Evolutionary conservation across 2,797 vertebrate genomes (phyloP).

Genomic region (Galagoides demidoff): DNA sequence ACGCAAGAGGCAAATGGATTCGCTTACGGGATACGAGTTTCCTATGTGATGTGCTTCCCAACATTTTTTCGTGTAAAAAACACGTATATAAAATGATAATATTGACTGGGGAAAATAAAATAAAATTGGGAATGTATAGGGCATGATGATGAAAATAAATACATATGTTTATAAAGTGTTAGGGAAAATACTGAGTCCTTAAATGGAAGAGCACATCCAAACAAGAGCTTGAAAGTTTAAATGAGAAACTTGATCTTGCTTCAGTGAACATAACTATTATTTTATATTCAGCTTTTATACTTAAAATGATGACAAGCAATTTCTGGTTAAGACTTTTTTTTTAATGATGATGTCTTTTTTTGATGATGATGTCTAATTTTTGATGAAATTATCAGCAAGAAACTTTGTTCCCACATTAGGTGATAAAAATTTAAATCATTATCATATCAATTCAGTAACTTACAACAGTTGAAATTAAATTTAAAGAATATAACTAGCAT

Average conservation of each 20-base stretch:
- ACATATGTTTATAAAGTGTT: not conserved
- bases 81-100: not conserved
- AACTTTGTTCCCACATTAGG: constrained; percentile 30
- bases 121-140: not conserved
- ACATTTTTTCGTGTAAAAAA: not conserved
- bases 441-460: not conserved
- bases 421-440: not conserved
- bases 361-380: not conserved
- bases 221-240: constrained; percentile 46
- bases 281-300: not conserved
- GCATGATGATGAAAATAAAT: not conserved
- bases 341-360: not conserved
- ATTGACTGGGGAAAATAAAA: not conserved
- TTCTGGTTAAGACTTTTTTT: constrained; percentile 50
- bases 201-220: not conserved
- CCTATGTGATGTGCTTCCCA: not conserved
- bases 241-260: constrained; percentile 25
- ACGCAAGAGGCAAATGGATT: not conserved
- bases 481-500: constrained; percentile 8
- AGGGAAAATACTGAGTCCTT: not conserved
- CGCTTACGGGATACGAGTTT: not conserved
- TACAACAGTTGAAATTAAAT: not conserved
- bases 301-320: constrained; percentile 34
- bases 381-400: constrained; percentile 10
- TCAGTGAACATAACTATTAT: constrained; percentile 31